Evolutionary conservation across 2,797 vertebrate species (phyloP).

Genomic region (Erethizon dorsatum): DNA sequence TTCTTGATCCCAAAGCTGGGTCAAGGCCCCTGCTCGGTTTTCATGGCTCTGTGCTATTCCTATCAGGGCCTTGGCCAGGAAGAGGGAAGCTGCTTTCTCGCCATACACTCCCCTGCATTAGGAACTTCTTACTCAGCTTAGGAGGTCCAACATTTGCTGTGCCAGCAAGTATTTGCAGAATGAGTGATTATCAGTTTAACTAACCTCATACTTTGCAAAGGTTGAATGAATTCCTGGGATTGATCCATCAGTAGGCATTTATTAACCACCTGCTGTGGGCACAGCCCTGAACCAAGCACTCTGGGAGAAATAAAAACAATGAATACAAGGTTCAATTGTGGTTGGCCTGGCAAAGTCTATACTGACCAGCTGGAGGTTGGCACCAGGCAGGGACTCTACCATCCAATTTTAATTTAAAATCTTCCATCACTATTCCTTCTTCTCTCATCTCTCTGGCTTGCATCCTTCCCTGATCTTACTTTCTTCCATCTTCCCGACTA

Average conservation of each 20-base stretch:
- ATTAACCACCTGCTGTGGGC: not conserved
- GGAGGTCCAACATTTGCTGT: not conserved
- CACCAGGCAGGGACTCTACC: not conserved
- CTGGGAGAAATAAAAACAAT: not conserved
- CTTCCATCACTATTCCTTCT: not conserved
- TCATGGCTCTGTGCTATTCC: not conserved
- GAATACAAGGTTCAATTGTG: not conserved
- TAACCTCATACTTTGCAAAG: not conserved
- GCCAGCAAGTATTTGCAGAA: not conserved
- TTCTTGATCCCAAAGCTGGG: not conserved
- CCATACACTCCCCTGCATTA: not conserved
- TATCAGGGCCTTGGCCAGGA: not conserved
- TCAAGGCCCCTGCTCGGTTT: not conserved
- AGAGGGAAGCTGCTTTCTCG: not conserved
- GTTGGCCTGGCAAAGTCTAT: not conserved
- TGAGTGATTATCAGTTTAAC: constrained; percentile 6
- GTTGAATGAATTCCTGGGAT: constrained; percentile 17
- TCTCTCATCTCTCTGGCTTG: not conserved
- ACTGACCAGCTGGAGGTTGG: not conserved
- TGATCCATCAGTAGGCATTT: not conserved
- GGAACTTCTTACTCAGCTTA: not conserved
- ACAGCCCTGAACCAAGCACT: not conserved
- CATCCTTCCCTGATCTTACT: not conserved
- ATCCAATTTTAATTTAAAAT: not conserved
- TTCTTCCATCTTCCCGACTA: not conserved